Evolutionary conservation across 37 sponge, comb jelly and placozoan genomes (phyloP).

Genomic region (Tethya wilhelma): DNA sequence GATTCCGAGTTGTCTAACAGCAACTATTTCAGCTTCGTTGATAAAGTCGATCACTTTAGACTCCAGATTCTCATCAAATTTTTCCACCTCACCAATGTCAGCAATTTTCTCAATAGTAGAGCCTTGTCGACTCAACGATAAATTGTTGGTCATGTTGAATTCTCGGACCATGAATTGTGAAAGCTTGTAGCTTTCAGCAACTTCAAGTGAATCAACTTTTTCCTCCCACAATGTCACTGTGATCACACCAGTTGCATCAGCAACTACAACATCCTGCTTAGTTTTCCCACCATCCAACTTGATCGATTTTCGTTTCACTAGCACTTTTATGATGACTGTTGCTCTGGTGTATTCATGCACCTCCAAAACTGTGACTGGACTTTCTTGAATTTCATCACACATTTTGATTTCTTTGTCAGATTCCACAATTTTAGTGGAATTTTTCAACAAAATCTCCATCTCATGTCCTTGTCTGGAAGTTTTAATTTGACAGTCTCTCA

Average conservation of each 20-base stretch:
- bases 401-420: neutral
- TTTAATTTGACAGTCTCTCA: conserved; percentile 3
- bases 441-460: conserved; percentile 12
- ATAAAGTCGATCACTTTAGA: no score
- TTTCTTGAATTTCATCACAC: no score
- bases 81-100: neutral
- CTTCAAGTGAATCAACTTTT: neutral
- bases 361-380: neutral
- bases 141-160: neutral
- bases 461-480: neutral
- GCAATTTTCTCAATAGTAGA: neutral
- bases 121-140: neutral
- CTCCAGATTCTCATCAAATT: neutral
- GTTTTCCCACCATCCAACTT: neutral
- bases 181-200: neutral
- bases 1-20: neutral
- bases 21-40: conserved; percentile 1
- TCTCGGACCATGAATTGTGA: conserved; percentile 1
- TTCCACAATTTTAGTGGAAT: neutral
- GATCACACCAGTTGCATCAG: neutral
- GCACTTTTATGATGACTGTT: neutral
- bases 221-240: neutral
- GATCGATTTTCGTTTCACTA: neutral
- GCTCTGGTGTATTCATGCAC: neutral
- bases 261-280: neutral